Percentiles rank a stretch among this genome's conserved stretches.
These are phyloP conservation scores for Perognathus longimembris DNA, from an alignment of 2,113 vertebrate species.

Conservation along the genomic window DNA sequence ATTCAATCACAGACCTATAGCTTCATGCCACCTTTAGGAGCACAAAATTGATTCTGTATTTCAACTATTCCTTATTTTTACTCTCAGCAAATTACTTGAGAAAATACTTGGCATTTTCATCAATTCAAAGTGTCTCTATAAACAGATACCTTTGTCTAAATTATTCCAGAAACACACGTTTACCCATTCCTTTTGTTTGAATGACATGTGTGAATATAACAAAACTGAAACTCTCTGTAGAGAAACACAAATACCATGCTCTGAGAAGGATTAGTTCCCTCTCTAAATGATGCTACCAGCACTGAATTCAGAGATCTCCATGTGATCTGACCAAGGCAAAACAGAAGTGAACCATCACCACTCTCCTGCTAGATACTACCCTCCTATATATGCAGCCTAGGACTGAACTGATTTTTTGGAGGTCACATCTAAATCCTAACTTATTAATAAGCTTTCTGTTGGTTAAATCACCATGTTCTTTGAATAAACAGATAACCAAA, in stretches of 20 bases:
- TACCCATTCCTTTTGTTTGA: neutral
- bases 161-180: neutral
- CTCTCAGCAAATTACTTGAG: neutral
- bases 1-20: neutral
- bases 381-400: neutral
- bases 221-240: neutral
- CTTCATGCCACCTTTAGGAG: fast-evolving
- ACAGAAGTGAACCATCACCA: neutral
- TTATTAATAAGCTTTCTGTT: neutral
- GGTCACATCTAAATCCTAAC: neutral
- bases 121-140: neutral
- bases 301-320: neutral
- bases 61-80: neutral
- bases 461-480: neutral
- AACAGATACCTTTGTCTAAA: neutral
- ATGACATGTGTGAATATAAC: neutral
- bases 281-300: neutral
- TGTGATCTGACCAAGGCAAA: too few species aligned
- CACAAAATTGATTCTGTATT: neutral
- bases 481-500: slow-evolving; percentile 17
- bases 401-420: neutral
- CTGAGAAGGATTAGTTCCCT: neutral
- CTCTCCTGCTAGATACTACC: neutral
- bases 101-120: slow-evolving; percentile 6
- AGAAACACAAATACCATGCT: neutral